Percentiles rank a stretch among this genome's conserved stretches.
Conservation (phyloP, 2,797 vertebrate genomes). For the Pseudotriccus pelzelni region DNA sequence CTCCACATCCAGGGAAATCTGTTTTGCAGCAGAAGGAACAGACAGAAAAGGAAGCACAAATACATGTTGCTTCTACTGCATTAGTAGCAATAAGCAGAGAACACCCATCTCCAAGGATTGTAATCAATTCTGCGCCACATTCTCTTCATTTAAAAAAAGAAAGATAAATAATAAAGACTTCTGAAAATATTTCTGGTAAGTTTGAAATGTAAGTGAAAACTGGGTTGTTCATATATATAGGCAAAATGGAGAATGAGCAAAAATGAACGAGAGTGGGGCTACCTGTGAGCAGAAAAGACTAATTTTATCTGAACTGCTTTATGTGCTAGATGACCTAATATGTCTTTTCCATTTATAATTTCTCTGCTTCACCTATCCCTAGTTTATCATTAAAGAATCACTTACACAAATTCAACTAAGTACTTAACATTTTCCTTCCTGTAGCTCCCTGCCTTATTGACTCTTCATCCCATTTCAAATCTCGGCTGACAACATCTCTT, state of each 20-base stretch:
- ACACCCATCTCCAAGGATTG: neutral
- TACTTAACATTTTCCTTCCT: conserved; percentile 69
- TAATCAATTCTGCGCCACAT: neutral
- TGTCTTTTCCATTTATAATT: conserved; percentile 29
- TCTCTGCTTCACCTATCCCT: conserved; percentile 38
- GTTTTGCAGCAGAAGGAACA: neutral
- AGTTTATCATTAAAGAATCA: conserved; percentile 61
- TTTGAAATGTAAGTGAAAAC: neutral
- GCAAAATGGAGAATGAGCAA: neutral
- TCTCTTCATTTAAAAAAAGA: neutral
- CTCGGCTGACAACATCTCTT: conserved; percentile 17
- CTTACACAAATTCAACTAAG: conserved; percentile 62
- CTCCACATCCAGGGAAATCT: neutral
- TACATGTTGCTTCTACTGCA: neutral
- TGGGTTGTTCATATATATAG: neutral
- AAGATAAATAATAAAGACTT: neutral
- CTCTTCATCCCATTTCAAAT: conserved; percentile 42
- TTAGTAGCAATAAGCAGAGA: neutral
- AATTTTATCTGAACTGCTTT: conserved; percentile 52
- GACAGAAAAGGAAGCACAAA: neutral
- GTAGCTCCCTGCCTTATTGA: conserved; percentile 11
- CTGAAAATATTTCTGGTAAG: neutral
- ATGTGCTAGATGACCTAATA: conserved; percentile 17
- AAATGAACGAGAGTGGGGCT: neutral
- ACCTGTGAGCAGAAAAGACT: neutral